Conservation (phyloP, 2,113 vertebrate species). For the Colistium nudipinnis region DNA sequence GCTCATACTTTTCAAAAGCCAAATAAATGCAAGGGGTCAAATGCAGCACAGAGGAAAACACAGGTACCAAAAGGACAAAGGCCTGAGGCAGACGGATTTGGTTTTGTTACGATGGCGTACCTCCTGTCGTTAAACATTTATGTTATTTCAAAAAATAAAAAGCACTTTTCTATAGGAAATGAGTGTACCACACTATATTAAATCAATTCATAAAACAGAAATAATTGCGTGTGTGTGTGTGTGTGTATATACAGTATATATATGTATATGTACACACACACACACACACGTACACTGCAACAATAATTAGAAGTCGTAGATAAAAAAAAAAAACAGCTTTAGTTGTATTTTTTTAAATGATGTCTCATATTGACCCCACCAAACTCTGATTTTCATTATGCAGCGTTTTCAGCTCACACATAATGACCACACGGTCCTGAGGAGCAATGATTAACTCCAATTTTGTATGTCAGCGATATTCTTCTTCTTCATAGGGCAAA, state of each 20-base stretch:
- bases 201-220: too few relatives aligned
- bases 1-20: slow-evolving; percentile 27
- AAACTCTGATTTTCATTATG: slow-evolving; percentile 7
- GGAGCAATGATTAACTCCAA: slow-evolving; percentile 23
- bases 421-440: slow-evolving; percentile 10
- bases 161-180: neutral
- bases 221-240: too few relatives aligned
- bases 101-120: neutral
- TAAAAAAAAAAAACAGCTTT: neutral
- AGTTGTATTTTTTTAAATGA: neutral
- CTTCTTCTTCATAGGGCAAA: slow-evolving; percentile 15
- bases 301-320: neutral
- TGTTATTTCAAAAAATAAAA: neutral
- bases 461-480: slow-evolving; percentile 7
- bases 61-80: neutral
- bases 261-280: too few relatives aligned
- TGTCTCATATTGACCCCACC: slow-evolving; percentile 7
- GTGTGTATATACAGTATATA: too few relatives aligned
- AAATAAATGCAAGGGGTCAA: slow-evolving; percentile 2
- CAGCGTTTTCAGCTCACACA: slow-evolving; percentile 23
- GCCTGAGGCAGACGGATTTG: neutral
- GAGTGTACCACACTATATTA: too few relatives aligned
- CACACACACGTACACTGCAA: too few relatives aligned
- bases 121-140: neutral
- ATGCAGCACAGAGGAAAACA: neutral